These are phyloP conservation scores for Lycaena phlaeas DNA, from an alignment of 2,888 invertebrate species.

Conservation along the genomic window DNA sequence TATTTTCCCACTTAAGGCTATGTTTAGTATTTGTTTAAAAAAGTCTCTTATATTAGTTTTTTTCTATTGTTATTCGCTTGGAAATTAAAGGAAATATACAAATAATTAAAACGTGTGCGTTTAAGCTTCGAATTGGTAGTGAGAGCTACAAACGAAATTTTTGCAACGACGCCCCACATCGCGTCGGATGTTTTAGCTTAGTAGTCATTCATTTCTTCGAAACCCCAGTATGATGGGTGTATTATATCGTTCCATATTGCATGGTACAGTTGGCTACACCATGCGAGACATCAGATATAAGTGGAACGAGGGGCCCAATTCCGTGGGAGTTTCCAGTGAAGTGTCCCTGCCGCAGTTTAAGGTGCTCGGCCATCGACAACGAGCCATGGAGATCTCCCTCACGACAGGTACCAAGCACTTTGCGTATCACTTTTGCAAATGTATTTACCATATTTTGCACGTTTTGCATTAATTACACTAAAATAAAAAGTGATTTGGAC, in stretches of 20 bases:
- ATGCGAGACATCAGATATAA: conserved; percentile 98
- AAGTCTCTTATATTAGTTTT: too few species aligned
- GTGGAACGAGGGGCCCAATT: conserved; percentile 96
- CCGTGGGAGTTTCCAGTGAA: conserved; percentile 95
- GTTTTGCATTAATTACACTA: conserved; percentile 24
- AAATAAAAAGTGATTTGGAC: too few species aligned
- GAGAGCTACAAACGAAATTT: conserved; percentile 28
- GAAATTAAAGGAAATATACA: conserved; percentile 10
- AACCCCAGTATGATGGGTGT: conserved; percentile 70
- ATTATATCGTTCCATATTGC: conserved; percentile 64
- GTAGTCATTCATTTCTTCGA: conserved; percentile 35
- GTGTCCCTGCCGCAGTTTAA: conserved; percentile 98
- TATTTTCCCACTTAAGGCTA: not conserved
- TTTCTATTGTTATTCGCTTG: conserved; percentile 15
- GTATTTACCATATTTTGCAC: conserved; percentile 27
- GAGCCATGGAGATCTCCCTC: conserved; percentile 96
- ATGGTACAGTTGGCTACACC: conserved; percentile 94
- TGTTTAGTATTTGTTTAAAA: conserved; percentile 6
- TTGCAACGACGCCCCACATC: conserved; percentile 21
- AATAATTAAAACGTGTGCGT: conserved; percentile 18
- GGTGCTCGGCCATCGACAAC: conserved; percentile 96
- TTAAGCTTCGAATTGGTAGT: conserved; percentile 36
- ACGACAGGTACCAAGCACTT: conserved; percentile 75
- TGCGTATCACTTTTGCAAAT: conserved; percentile 10
- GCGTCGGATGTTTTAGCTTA: conserved; percentile 27